phyloP scores from a whole-genome alignment of 2,113 vertebrate species.

The Colius striatus region DNA sequence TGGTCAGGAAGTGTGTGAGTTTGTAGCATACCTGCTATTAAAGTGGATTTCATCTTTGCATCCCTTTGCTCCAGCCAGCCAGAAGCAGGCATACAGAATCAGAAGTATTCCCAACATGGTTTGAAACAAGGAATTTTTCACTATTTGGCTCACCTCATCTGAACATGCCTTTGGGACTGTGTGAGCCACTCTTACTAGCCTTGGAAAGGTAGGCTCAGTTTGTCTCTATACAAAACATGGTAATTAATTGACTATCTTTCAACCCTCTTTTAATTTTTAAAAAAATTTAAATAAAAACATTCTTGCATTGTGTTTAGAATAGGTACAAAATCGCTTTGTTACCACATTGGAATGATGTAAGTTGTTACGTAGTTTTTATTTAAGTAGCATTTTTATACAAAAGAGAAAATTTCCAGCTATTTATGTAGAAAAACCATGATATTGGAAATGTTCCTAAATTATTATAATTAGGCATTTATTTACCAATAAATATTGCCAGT shows the following conservation, averaged over 20 bases:
- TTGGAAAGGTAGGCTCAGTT: not conserved
- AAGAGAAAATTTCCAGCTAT: not conserved
- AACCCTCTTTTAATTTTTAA: not conserved
- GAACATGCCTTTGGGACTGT: not conserved
- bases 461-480: conserved; percentile 60
- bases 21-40: not conserved
- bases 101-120: not conserved
- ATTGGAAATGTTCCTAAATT: conserved; percentile 64
- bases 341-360: not conserved
- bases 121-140: not conserved
- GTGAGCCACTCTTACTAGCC: not conserved
- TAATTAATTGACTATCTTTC: not conserved
- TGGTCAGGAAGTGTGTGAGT: not conserved
- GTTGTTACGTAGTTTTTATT: not conserved
- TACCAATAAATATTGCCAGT: conserved; percentile 60
- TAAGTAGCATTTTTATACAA: not conserved
- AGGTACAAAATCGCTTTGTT: not conserved
- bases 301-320: not conserved
- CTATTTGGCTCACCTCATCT: not conserved
- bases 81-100: not conserved
- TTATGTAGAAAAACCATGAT: not conserved
- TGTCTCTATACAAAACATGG: not conserved
- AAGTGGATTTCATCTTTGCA: not conserved
- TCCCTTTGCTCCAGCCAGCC: not conserved
- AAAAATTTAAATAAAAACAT: not conserved